A percentile compares a stretch with the other conserved stretches of the same genome.
phyloP scores from a whole-genome alignment of 2,113 vertebrate species.

The Coreoperca whiteheadi region DNA sequence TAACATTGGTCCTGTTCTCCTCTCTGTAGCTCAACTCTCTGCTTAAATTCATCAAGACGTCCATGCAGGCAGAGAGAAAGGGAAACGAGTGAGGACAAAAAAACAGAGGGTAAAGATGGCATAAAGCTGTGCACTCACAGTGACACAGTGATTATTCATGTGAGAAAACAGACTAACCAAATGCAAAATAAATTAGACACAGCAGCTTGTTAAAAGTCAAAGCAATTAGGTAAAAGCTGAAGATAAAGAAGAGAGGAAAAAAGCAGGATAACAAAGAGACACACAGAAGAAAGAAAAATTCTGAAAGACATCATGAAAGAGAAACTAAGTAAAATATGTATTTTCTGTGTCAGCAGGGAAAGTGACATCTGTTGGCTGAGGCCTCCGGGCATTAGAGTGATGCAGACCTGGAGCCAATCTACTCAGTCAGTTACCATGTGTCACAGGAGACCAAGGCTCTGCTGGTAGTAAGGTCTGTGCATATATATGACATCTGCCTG shows the following conservation, averaged over 20 bases:
- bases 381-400: conserved; percentile 53
- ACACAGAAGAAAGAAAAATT: conserved; percentile 2
- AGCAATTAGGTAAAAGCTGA: not conserved
- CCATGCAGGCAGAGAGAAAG: not conserved
- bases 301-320: conserved; percentile 23
- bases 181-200: not conserved
- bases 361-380: conserved; percentile 73
- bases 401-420: conserved; percentile 64
- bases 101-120: not conserved
- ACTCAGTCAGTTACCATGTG: conserved; percentile 55
- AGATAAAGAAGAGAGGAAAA: not conserved
- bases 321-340: conserved; percentile 19
- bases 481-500: conserved; percentile 25
- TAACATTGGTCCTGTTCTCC: conserved; percentile 63
- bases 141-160: too few relatives aligned
- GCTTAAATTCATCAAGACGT: conserved; percentile 33
- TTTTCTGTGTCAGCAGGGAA: conserved; percentile 57
- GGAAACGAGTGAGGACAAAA: not conserved
- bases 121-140: not conserved
- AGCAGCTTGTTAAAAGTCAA: not conserved
- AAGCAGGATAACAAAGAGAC: not conserved
- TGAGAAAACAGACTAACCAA: not conserved
- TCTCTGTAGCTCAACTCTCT: conserved; percentile 45
- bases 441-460: conserved; percentile 62
- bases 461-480: conserved; percentile 60